These are phyloP conservation scores for Tipula vernalis DNA, from an alignment of 2,888 invertebrate genomes.

Conservation along the genomic window DNA sequence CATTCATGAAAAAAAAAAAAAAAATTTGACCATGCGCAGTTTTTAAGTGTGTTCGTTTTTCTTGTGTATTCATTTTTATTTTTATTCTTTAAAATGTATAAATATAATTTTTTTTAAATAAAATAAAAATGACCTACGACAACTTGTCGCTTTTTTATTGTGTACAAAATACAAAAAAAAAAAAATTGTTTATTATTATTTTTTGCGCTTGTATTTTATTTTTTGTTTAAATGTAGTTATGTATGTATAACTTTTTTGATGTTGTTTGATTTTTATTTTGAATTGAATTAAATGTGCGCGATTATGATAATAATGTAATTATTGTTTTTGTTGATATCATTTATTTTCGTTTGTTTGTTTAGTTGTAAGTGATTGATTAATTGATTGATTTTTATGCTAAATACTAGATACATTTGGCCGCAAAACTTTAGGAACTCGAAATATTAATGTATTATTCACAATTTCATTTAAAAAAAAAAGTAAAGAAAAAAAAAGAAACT, in stretches of 20 bases:
- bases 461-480: too few relatives aligned
- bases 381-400: background rate
- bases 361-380: background rate
- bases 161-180: background rate
- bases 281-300: background rate
- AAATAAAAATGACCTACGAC: background rate
- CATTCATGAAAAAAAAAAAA: background rate
- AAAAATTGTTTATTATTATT: background rate
- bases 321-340: background rate
- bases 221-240: background rate
- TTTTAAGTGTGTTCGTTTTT: background rate
- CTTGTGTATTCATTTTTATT: background rate
- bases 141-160: background rate
- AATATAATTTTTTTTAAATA: background rate
- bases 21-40: background rate
- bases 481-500: too few relatives aligned
- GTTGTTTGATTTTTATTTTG: background rate
- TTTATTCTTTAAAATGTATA: background rate
- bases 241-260: background rate
- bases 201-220: background rate
- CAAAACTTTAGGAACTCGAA: too few relatives aligned
- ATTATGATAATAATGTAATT: background rate
- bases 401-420: too few relatives aligned
- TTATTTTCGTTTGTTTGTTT: background rate
- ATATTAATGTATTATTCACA: too few relatives aligned